Base-by-base conservation (phyloP, 1,140 invertebrate genomes). In the Hyles vespertilio region DNA sequence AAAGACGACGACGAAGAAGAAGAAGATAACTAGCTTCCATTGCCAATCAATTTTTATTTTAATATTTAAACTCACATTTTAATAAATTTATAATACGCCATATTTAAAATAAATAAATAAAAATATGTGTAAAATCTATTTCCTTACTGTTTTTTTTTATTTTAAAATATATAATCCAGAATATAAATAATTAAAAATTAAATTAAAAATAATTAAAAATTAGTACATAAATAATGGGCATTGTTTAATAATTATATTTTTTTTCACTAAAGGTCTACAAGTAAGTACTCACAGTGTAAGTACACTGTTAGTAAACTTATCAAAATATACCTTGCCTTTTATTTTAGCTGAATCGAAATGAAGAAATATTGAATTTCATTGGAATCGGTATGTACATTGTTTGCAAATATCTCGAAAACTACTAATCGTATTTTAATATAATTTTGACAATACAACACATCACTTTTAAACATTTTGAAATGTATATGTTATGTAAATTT, bases 1-100 rank as follows among this genome's bases (percentile, higher is more conserved):
- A 68, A 74, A 74, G 65, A 70, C 65, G 69, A 71, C 56, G 63
- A 74, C 61, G 72, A 70, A 69, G 66, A 74, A 68, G 68, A 70
- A 58, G 70, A 70, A 73, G 67, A 73, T 65, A 66, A 71, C 43
- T 67, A 73, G 67, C 65, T 67, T 73, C 68, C 61, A 70, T 68
- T 69, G 52, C 3, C 66, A 66, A 71, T 74, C 59, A 67, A 57
- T 66, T 48, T 60, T 66, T 48, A 40, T 69, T 69, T 63, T 67
- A 50, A 61, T 67, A 64, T 71, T 71, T 68, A 45, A 71, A 71
- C 65, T 68, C 59, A 65, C 64, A 71, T 71, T 71, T 71, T 56
- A 53, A 71, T 61, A 68, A 71, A 69, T 72, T 1, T 22, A 22
- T 2, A 22, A 22, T 2, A 69, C 65, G 67, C 59, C 58, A 55